Evolutionary conservation across 2,888 invertebrate genomes (phyloP).

Genomic region (Drosophila pegasa): DNA sequence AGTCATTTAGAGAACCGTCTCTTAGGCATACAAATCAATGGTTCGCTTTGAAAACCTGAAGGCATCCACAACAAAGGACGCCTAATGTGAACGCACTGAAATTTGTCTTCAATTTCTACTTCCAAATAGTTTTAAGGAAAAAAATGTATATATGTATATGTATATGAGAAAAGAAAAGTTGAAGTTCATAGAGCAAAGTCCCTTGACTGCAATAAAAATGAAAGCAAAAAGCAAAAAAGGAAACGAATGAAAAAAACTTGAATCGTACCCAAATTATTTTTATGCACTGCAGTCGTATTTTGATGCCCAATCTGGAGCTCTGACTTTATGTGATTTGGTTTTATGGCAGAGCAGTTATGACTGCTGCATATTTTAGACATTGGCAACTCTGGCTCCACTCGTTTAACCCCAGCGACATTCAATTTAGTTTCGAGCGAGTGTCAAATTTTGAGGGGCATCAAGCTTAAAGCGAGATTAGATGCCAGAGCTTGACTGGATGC

Average conservation of each 20-base stretch:
- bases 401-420: constrained; percentile 75
- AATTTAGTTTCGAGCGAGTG: constrained; percentile 51
- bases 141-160: constrained; percentile 5
- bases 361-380: constrained; percentile 42
- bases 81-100: constrained; percentile 63
- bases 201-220: constrained; percentile 58
- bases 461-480: constrained; percentile 71
- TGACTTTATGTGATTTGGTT: constrained; percentile 61
- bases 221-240: constrained; percentile 16
- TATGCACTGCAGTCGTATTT: constrained; percentile 45
- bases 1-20: constrained; percentile 10
- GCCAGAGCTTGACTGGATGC: background rate
- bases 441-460: constrained; percentile 42
- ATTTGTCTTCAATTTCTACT: constrained; percentile 62
- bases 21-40: constrained; percentile 44
- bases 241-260: constrained; percentile 40
- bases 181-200: constrained; percentile 49
- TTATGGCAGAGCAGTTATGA: constrained; percentile 43
- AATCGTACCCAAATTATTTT: constrained; percentile 52
- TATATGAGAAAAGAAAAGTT: constrained; percentile 3
- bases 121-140: constrained; percentile 38
- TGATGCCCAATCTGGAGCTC: constrained; percentile 12
- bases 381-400: constrained; percentile 30
- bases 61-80: constrained; percentile 45
- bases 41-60: constrained; percentile 31